phyloP scores from a whole-genome alignment of 2,888 invertebrate genomes.

The Palloptera scutellata region DNA sequence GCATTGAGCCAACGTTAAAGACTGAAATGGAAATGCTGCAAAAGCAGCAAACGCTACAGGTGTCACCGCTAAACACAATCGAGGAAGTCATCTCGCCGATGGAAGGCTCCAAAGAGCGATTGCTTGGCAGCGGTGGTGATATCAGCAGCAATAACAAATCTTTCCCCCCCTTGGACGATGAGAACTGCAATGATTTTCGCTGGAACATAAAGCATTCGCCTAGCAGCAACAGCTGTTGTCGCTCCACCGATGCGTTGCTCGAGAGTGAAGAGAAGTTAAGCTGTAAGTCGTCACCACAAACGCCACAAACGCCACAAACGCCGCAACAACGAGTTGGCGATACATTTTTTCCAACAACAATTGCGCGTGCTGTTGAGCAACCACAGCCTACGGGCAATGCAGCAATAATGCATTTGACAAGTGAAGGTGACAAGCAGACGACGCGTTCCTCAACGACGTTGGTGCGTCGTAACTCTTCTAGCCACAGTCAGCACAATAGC shows the following conservation, averaged over 20 bases:
- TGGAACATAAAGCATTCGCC: slow-evolving; percentile 54
- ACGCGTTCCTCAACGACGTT: neutral
- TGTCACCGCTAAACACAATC: slow-evolving; percentile 59
- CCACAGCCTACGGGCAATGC: neutral
- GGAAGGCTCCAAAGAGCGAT: slow-evolving; percentile 46
- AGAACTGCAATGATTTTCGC: slow-evolving; percentile 47
- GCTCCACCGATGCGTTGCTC: slow-evolving; percentile 58
- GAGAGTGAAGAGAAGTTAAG: slow-evolving; percentile 41
- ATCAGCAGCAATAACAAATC: slow-evolving; percentile 35
- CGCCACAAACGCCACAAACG: slow-evolving; percentile 16
- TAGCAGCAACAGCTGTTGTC: slow-evolving; percentile 55
- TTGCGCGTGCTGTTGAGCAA: slow-evolving; percentile 6
- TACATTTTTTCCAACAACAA: slow-evolving; percentile 11
- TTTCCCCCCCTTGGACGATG: slow-evolving; percentile 52
- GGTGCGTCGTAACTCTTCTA: slow-evolving; percentile 28
- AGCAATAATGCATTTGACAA: slow-evolving; percentile 28
- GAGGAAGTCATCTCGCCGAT: slow-evolving; percentile 59
- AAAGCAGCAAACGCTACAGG: slow-evolving; percentile 59
- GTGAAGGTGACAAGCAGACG: slow-evolving; percentile 28
- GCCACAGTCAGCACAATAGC: slow-evolving; percentile 26
- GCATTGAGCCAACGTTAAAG: slow-evolving; percentile 71
- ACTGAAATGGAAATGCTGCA: slow-evolving; percentile 59
- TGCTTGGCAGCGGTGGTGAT: slow-evolving; percentile 28
- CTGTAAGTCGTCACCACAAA: slow-evolving; percentile 1
- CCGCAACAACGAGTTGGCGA: slow-evolving; percentile 18